Evolutionary conservation across 1,140 invertebrate genomes (phyloP).

Genomic region (Steinernema khuongi): DNA sequence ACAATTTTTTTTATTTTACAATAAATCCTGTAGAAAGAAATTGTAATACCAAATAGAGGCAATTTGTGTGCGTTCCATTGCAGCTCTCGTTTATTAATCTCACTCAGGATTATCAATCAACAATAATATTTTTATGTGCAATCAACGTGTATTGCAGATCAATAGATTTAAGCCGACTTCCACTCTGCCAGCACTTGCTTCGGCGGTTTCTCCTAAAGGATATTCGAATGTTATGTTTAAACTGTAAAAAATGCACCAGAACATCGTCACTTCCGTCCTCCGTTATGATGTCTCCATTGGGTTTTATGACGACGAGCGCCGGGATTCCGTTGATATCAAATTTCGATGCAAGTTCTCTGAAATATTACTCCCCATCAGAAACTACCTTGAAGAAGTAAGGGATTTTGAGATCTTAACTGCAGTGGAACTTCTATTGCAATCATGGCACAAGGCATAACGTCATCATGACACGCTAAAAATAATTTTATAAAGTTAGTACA

Average conservation of each 20-base stretch:
- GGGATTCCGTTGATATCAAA: conserved; percentile 71
- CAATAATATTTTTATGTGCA: too few species aligned
- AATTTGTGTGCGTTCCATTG: too few species aligned
- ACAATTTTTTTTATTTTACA: too few species aligned
- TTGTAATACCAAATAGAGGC: too few species aligned
- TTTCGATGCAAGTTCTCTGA: conserved; percentile 64
- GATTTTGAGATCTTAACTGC: too few species aligned
- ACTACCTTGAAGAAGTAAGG: not conserved
- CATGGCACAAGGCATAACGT: not conserved
- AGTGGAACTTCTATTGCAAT: too few species aligned
- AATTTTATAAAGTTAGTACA: not conserved
- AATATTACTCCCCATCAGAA: not conserved
- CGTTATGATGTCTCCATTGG: conserved; percentile 65
- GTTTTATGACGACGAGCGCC: conserved; percentile 69
- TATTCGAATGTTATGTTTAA: not conserved
- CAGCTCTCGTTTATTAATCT: too few species aligned
- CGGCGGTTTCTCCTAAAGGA: not conserved
- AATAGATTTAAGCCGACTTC: too few species aligned
- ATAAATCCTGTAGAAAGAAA: too few species aligned
- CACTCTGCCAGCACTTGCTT: not conserved
- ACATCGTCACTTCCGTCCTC: conserved; percentile 65
- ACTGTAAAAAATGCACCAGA: conserved; percentile 26
- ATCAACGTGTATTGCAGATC: too few species aligned
- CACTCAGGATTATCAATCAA: too few species aligned
- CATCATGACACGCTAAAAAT: not conserved